phyloP scores from a whole-genome alignment of 2,888 invertebrate genomes.

The Pterostichus madidus region DNA sequence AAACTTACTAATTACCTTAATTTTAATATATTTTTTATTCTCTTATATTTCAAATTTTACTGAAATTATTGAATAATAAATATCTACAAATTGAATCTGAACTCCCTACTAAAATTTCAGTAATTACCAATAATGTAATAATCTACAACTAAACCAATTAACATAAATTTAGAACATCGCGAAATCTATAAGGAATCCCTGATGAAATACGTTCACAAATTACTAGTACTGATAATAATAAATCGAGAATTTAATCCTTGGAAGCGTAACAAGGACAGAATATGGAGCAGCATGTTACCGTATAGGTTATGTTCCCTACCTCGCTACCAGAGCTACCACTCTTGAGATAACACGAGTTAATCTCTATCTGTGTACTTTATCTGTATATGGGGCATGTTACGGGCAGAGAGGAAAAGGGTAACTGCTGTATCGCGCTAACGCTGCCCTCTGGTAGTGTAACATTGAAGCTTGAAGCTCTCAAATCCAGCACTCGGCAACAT shows the following conservation, averaged over 20 bases:
- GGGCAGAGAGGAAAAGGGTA: too few species aligned
- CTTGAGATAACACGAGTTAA: constrained; percentile 56
- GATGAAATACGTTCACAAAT: constrained; percentile 4
- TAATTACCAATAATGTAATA: not conserved
- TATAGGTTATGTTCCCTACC: constrained; percentile 9
- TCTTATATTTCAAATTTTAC: too few species aligned
- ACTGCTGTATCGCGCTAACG: not conserved
- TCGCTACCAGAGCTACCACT: constrained; percentile 13
- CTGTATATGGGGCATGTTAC: not conserved
- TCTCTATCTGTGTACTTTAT: constrained; percentile 49
- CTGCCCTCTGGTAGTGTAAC: not conserved
- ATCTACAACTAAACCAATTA: constrained; percentile 23
- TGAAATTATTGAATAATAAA: not conserved
- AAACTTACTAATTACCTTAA: too few species aligned
- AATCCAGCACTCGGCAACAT: constrained; percentile 1
- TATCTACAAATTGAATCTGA: constrained; percentile 5
- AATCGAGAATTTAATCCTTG: constrained; percentile 45
- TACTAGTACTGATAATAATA: constrained; percentile 44
- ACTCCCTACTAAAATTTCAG: not conserved
- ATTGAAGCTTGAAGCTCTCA: not conserved
- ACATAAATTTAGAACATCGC: constrained; percentile 19
- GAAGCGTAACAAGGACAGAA: constrained; percentile 27
- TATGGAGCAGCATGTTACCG: constrained; percentile 37
- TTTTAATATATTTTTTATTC: too few species aligned
- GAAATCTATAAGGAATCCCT: constrained; percentile 28